Evolutionary conservation across 2,888 invertebrate species (phyloP).

Genomic region (Pachymerium ferrugineum): DNA sequence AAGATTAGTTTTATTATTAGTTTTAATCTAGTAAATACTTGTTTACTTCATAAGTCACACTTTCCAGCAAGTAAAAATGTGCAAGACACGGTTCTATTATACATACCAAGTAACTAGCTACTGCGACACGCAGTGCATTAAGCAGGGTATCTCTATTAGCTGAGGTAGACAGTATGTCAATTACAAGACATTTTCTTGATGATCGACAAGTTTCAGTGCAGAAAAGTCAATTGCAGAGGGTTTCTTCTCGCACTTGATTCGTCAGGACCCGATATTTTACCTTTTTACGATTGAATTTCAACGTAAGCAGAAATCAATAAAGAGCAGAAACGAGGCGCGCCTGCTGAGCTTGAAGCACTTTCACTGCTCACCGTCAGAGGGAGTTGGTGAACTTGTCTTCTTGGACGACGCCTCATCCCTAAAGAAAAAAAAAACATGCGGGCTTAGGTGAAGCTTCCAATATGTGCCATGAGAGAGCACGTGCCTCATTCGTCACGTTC

Average conservation of each 20-base stretch:
- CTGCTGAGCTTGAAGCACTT: constrained; percentile 3
- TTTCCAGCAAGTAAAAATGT: too few relatives aligned
- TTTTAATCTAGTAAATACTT: too few relatives aligned
- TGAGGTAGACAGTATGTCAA: too few relatives aligned
- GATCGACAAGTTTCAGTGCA: too few relatives aligned
- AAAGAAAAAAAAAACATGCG: background rate
- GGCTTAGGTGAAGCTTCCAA: constrained; percentile 3
- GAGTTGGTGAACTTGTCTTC: background rate
- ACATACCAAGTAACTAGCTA: too few relatives aligned
- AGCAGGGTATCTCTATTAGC: too few relatives aligned
- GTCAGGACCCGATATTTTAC: background rate
- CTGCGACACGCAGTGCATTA: too few relatives aligned
- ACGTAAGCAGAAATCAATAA: constrained; percentile 8
- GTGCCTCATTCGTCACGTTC: background rate
- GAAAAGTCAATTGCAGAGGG: too few relatives aligned
- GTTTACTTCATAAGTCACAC: too few relatives aligned
- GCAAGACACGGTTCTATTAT: too few relatives aligned
- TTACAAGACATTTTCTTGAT: too few relatives aligned
- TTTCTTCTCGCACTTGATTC: background rate
- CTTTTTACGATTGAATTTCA: constrained; percentile 13
- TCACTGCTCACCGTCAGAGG: background rate
- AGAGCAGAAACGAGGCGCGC: background rate
- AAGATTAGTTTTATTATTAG: too few relatives aligned
- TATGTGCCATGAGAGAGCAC: background rate
- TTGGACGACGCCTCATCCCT: background rate